These are phyloP conservation scores for Proctacanthus coquilletti DNA, from an alignment of 1,140 invertebrate species.

Conservation along the genomic window DNA sequence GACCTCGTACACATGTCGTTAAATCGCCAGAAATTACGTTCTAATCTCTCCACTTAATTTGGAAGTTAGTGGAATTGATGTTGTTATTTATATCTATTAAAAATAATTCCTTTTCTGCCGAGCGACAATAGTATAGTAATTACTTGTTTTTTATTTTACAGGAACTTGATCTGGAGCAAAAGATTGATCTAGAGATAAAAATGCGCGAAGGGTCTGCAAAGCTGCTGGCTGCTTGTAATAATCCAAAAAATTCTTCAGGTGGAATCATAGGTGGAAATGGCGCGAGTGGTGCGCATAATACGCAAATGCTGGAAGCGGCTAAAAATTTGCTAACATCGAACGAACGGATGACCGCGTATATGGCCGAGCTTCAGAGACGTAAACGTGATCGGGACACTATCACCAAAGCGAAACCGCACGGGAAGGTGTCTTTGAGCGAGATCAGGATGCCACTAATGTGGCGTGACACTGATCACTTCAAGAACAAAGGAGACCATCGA, in stretches of 20 bases:
- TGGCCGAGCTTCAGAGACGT: conserved; percentile 46
- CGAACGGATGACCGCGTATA: conserved; percentile 50
- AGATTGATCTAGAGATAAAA: conserved; percentile 57
- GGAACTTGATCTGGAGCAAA: conserved; percentile 51
- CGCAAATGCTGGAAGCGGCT: conserved; percentile 51
- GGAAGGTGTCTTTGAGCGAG: conserved; percentile 39
- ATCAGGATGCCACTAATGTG: conserved; percentile 55
- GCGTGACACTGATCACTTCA: conserved; percentile 57
- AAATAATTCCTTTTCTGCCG: too few relatives aligned
- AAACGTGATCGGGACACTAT: conserved; percentile 29
- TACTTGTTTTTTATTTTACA: conserved; percentile 13
- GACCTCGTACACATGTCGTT: too few relatives aligned
- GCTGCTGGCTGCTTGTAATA: conserved; percentile 44
- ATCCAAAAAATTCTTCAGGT: neutral
- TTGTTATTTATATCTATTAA: too few relatives aligned
- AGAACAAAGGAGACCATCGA: conserved; percentile 54
- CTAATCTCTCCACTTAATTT: too few relatives aligned
- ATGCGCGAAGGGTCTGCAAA: conserved; percentile 56
- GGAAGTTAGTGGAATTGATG: too few relatives aligned
- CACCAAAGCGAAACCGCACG: conserved; percentile 19
- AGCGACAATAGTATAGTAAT: too few relatives aligned
- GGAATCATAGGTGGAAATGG: neutral
- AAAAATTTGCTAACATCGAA: conserved; percentile 51
- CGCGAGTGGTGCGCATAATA: conserved; percentile 29
- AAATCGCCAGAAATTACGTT: too few relatives aligned